phyloP scores from a whole-genome alignment of 2,888 invertebrate species.

The Hofmannophila pseudospretella region DNA sequence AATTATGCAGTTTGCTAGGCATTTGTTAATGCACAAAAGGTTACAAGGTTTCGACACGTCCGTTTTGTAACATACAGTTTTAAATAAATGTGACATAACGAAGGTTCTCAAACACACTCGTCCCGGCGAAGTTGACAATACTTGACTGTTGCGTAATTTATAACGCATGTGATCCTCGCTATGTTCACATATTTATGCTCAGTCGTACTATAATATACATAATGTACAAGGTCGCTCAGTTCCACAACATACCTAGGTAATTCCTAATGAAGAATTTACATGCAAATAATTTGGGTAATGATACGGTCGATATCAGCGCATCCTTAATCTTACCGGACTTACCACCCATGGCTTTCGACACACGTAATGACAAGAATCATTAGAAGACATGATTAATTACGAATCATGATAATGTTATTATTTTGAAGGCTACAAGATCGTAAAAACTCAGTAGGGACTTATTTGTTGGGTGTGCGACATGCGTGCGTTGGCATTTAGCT shows the following conservation, averaged over 20 bases:
- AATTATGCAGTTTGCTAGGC: slow-evolving; percentile 7
- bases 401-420: slow-evolving; percentile 2
- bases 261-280: neutral
- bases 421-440: slow-evolving; percentile 1
- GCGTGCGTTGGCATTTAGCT: slow-evolving; percentile 58
- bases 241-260: neutral
- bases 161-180: slow-evolving; percentile 16
- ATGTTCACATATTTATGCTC: too few relatives aligned
- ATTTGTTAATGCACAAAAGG: slow-evolving; percentile 31
- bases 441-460: neutral
- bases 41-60: slow-evolving; percentile 33
- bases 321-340: neutral
- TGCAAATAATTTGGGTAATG: neutral
- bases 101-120: slow-evolving; percentile 35
- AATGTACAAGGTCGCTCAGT: slow-evolving; percentile 1
- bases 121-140: slow-evolving; percentile 26
- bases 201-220: slow-evolving; percentile 1
- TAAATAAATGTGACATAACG: slow-evolving; percentile 40
- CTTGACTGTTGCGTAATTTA: slow-evolving; percentile 18
- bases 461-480: slow-evolving; percentile 25
- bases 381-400: slow-evolving; percentile 14
- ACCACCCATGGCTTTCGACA: slow-evolving; percentile 1
- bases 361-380: slow-evolving; percentile 1
- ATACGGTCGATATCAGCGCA: neutral
- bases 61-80: slow-evolving; percentile 46